These are phyloP conservation scores for Drosophila glabriapex DNA, from an alignment of 2,888 invertebrate species.

Conservation along the genomic window DNA sequence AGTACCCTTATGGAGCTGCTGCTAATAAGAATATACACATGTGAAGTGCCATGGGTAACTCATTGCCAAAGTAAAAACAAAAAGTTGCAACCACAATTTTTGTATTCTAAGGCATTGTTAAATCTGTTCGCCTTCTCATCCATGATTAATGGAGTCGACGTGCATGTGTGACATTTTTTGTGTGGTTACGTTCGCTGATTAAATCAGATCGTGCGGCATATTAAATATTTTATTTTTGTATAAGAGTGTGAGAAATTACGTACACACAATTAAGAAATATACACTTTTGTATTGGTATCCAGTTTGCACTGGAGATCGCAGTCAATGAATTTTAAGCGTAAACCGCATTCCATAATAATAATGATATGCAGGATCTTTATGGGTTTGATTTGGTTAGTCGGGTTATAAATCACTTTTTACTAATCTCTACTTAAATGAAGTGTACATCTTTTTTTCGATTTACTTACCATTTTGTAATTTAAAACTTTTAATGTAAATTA, in stretches of 20 bases:
- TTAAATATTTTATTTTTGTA: conserved; percentile 48
- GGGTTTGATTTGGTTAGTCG: background rate
- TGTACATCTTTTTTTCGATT: background rate
- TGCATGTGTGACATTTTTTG: conserved; percentile 54
- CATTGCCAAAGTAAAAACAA: conserved; percentile 1
- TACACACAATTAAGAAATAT: conserved; percentile 11
- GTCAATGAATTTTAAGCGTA: conserved; percentile 14
- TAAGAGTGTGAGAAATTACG: conserved; percentile 50
- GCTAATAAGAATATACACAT: conserved; percentile 1
- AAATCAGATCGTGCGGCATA: conserved; percentile 64
- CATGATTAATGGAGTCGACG: conserved; percentile 52
- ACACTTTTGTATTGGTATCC: background rate
- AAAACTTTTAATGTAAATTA: conserved; percentile 46
- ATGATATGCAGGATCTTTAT: conserved; percentile 9
- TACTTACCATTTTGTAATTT: conserved; percentile 61
- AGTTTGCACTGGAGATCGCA: conserved; percentile 5
- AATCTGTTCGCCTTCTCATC: conserved; percentile 17
- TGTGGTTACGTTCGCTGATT: conserved; percentile 46
- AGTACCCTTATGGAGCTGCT: conserved; percentile 17
- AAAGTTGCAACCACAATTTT: conserved; percentile 10
- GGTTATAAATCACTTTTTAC: background rate
- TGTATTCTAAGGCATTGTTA: conserved; percentile 26
- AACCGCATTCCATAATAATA: conserved; percentile 19
- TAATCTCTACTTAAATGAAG: background rate
- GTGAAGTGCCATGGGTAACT: background rate